Evolutionary conservation across 2,888 invertebrate species (phyloP), one percentile per base, ranked within the genome.

Genomic region (Ennomos fuscantarius): DNA sequence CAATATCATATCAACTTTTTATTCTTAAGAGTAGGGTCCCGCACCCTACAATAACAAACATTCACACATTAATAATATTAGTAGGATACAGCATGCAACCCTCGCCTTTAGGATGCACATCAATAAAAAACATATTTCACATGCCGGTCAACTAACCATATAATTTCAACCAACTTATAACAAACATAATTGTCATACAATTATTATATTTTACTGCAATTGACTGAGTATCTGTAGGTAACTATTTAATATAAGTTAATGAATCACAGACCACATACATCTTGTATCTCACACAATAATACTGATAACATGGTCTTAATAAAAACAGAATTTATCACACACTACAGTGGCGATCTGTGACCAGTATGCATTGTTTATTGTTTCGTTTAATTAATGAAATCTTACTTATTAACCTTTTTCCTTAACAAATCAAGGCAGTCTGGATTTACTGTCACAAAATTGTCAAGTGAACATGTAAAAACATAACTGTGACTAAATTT

Each of bases 301-400:
- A 66, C 68, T 78, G 84, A 85, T 85, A 84, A 81, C 71, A 73
- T 54, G 42, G 73, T 81, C 76, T 80, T 81, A 78, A 69, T 81
- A 78, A 82, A 82, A 81, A 79, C 73, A 80, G 51, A 68, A 72
- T 61, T 78, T 75, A 72, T 74, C 76, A 78, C 69, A 74, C 69
- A 65, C 48, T 65, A 63, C 51, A 62, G 55, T 56, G 43, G 66
- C 67, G 66, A 70, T 71, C 66, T 71, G 66, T 68, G 63, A 62
- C 64, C 68, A 64, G 52, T 68, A 63, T 66, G 65, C 65, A 70
- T 73, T 72, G 63, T 63, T 64, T 69, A 65, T 70, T 70, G 68
- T 67, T 66, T 65, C 46, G 65, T 65, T 69, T 60, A 61, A 49
- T 49, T 55, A 60, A 60, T 65, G 41, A 46, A 53, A 53, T 40